A percentile compares a stretch with the other conserved stretches of the same genome.
Conservation (phyloP, 2,888 invertebrate species). For the Colletes collaris region DNA sequence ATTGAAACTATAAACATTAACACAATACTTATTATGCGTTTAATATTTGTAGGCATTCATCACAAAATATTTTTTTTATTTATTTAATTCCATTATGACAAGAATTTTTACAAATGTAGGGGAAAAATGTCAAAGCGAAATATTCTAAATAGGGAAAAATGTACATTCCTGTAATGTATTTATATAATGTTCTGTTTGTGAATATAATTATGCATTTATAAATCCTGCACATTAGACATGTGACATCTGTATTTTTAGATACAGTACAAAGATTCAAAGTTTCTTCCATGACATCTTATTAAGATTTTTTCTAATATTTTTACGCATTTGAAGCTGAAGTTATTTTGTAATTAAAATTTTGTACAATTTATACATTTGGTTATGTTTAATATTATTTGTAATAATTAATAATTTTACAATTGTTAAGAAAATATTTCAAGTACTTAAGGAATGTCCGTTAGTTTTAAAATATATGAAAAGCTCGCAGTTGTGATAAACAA, state of each 20-base stretch:
- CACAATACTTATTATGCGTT: conserved; percentile 24
- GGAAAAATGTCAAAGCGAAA: conserved; percentile 2
- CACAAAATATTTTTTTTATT: conserved; percentile 31
- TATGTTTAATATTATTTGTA: conserved; percentile 17
- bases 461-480: conserved; percentile 19
- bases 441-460: conserved; percentile 25
- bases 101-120: conserved; percentile 4
- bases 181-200: conserved; percentile 12
- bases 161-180: conserved; percentile 46
- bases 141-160: conserved; percentile 26
- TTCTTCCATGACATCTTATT: conserved; percentile 37
- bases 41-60: conserved; percentile 11
- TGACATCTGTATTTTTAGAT: conserved; percentile 19
- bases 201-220: conserved; percentile 25
- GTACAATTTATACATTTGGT: conserved; percentile 20
- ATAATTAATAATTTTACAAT: background rate
- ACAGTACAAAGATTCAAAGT: conserved; percentile 17
- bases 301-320: conserved; percentile 8
- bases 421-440: conserved; percentile 11
- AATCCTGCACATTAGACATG: conserved; percentile 7
- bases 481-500: conserved; percentile 25
- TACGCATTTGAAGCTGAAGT: conserved; percentile 7
- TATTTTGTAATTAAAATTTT: conserved; percentile 22
- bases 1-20: conserved; percentile 13
- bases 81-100: conserved; percentile 12